Conservation (phyloP, 2,888 invertebrate species). For the Slavum lentiscoides region DNA sequence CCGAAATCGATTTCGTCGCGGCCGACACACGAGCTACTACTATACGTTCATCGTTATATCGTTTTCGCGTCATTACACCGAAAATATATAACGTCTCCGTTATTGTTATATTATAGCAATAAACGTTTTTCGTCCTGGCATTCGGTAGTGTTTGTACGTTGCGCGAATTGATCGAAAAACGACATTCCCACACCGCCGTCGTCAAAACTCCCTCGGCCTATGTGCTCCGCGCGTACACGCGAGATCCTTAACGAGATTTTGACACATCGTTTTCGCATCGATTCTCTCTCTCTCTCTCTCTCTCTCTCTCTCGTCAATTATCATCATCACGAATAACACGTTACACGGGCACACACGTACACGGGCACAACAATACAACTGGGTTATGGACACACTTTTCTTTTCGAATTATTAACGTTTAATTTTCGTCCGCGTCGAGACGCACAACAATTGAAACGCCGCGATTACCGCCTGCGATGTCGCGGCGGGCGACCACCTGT, state of each 20-base stretch:
- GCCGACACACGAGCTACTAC: too few species aligned
- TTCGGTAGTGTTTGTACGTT: too few species aligned
- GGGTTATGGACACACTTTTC: constrained; percentile 45
- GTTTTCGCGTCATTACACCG: too few species aligned
- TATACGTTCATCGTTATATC: too few species aligned
- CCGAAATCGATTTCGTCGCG: too few species aligned
- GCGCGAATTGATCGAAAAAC: too few species aligned
- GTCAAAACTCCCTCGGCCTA: too few species aligned
- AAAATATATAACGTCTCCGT: too few species aligned
- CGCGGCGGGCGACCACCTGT: neutral
- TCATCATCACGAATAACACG: constrained; percentile 27
- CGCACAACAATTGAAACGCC: constrained; percentile 34
- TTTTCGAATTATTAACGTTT: constrained; percentile 42
- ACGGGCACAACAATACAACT: constrained; percentile 32
- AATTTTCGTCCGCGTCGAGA: constrained; percentile 12
- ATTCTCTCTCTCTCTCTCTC: constrained; percentile 13
- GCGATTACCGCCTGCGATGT: neutral
- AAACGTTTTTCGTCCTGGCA: too few species aligned
- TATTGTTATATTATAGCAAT: too few species aligned
- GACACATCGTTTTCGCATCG: constrained; percentile 35
- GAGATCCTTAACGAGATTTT: neutral
- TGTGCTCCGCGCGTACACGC: too few species aligned
- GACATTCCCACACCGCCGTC: too few species aligned
- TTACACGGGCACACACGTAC: neutral
- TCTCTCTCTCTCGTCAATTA: constrained; percentile 43